A percentile compares a stretch with the other conserved stretches of the same genome.
These are phyloP conservation scores for Cephalotes varians DNA, from an alignment of 2,888 invertebrate genomes.

Conservation along the genomic window DNA sequence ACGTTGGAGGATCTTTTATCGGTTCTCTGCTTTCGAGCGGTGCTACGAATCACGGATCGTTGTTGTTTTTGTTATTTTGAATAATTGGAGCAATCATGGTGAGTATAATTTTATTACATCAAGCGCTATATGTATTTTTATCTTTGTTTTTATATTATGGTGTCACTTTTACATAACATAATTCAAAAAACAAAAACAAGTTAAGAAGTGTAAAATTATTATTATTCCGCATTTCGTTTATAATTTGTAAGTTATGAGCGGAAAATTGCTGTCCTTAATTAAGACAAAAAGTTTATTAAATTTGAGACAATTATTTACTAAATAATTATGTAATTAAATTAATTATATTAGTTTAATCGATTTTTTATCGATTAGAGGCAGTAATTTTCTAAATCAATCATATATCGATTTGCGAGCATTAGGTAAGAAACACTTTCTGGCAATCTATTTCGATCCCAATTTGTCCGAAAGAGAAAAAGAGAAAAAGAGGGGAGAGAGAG, in stretches of 20 bases:
- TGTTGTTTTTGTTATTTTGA: conserved; percentile 37
- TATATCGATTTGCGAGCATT: background rate
- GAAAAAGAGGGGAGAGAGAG: too few species aligned
- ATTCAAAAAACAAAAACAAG: background rate
- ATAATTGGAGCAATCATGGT: conserved; percentile 66
- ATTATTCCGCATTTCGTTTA: background rate
- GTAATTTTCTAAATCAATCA: background rate
- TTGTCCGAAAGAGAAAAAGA: background rate
- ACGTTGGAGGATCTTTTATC: background rate
- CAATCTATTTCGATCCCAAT: background rate
- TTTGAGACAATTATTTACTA: background rate
- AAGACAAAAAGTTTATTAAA: background rate
- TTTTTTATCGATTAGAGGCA: background rate
- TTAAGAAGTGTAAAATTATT: background rate
- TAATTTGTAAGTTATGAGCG: background rate
- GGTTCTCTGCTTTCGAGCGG: conserved; percentile 32
- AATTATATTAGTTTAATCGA: background rate
- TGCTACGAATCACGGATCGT: conserved; percentile 51
- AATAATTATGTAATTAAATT: background rate
- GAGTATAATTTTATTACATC: conserved; percentile 42
- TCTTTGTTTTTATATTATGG: background rate
- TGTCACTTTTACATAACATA: background rate
- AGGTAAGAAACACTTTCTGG: background rate
- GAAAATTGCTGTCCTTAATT: background rate
- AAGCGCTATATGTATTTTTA: background rate